Percentiles rank a stretch among this genome's conserved stretches.
These are phyloP conservation scores for Triplophysa yarkandensis DNA, from an alignment of 2,797 vertebrate species.

Conservation along the genomic window DNA sequence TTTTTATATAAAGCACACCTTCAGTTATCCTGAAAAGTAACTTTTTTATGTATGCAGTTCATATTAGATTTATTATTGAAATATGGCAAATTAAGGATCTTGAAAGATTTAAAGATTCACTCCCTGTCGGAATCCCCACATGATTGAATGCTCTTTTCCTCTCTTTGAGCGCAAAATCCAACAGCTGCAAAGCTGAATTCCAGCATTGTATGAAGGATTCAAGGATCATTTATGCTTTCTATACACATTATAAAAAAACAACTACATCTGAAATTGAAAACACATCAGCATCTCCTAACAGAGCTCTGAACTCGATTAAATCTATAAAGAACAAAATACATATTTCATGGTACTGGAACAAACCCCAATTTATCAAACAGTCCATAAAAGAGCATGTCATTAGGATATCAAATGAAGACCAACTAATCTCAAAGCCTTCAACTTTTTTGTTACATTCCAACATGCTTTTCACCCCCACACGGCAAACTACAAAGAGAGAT, in stretches of 20 bases:
- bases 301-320: not conserved
- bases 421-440: constrained; percentile 19
- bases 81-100: not conserved
- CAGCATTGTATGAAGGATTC: not conserved
- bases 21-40: too few species aligned
- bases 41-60: not conserved
- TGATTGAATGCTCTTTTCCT: not conserved
- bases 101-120: not conserved
- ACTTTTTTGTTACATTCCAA: constrained; percentile 8
- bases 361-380: constrained; percentile 21
- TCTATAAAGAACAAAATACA: not conserved
- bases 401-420: constrained; percentile 29
- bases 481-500: constrained; percentile 20
- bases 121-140: not conserved
- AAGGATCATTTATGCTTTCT: not conserved
- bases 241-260: not conserved
- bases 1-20: not conserved
- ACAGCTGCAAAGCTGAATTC: not conserved
- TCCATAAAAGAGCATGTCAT: constrained; percentile 5
- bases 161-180: not conserved
- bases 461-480: constrained; percentile 10
- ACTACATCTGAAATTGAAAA: constrained; percentile 13
- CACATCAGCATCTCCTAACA: not conserved
- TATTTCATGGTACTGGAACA: not conserved
- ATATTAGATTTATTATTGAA: not conserved